A percentile compares a stretch with the other conserved stretches of the same genome.
Conservation (phyloP, 2,888 invertebrate species). For the Drosophila nigricruria region DNA sequence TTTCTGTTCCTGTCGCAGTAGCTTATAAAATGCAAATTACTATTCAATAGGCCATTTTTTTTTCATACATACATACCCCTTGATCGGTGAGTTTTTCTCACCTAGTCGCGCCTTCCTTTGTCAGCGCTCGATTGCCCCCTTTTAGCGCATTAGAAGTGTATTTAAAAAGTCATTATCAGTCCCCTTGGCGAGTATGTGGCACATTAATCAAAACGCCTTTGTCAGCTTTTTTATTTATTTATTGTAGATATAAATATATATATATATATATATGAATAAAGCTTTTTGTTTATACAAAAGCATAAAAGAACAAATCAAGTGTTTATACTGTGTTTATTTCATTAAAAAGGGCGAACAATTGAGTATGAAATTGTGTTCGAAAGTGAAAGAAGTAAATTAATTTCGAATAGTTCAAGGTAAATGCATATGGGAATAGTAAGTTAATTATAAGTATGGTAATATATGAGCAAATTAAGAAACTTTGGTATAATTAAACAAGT, state of each 20-base stretch:
- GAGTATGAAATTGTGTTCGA: not conserved
- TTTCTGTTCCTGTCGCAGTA: slow-evolving; percentile 23
- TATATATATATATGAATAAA: slow-evolving; percentile 18
- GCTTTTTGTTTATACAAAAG: slow-evolving; percentile 23
- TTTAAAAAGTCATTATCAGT: slow-evolving; percentile 78
- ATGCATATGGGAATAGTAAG: not conserved
- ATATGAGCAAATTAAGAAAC: not conserved
- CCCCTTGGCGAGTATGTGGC: slow-evolving; percentile 48
- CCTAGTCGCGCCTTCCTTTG: slow-evolving; percentile 52
- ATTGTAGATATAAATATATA: slow-evolving; percentile 2
- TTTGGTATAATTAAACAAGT: too few relatives aligned
- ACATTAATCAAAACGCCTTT: slow-evolving; percentile 71
- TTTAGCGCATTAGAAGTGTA: slow-evolving; percentile 75
- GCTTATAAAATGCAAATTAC: slow-evolving; percentile 79
- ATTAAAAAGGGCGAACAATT: slow-evolving; percentile 6
- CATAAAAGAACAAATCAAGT: slow-evolving; percentile 16
- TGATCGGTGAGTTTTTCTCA: slow-evolving; percentile 52
- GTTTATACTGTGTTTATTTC: slow-evolving; percentile 18
- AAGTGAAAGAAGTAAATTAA: not conserved
- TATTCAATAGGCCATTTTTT: slow-evolving; percentile 68
- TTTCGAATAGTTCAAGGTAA: not conserved
- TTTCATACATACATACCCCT: slow-evolving; percentile 30
- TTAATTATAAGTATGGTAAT: not conserved
- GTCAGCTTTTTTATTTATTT: slow-evolving; percentile 42
- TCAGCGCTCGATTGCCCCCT: slow-evolving; percentile 60